A percentile compares a stretch with the other conserved stretches of the same genome.
These are phyloP conservation scores for Oscheius sp. DNA, from an alignment of 2,888 invertebrate genomes.

Conservation along the genomic window DNA sequence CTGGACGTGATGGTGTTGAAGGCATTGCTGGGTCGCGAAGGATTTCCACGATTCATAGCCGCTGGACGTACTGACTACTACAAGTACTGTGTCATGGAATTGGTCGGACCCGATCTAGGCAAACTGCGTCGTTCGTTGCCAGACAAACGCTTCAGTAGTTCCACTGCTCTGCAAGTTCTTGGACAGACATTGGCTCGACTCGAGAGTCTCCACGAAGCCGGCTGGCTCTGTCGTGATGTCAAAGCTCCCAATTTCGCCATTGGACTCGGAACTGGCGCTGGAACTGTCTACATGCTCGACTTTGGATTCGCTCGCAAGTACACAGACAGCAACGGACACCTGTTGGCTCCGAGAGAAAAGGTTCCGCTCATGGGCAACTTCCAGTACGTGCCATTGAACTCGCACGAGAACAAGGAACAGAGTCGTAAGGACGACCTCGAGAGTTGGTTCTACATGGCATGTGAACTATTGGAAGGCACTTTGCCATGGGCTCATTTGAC, in stretches of 20 bases:
- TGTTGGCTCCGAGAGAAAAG: conserved; percentile 60
- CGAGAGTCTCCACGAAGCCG: conserved; percentile 62
- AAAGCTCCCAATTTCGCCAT: conserved; percentile 70
- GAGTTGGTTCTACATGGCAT: conserved; percentile 68
- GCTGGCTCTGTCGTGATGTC: conserved; percentile 65
- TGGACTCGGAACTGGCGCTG: conserved; percentile 52
- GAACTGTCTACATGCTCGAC: conserved; percentile 66
- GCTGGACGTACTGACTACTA: conserved; percentile 58
- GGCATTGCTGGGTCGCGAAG: conserved; percentile 49
- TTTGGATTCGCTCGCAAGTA: conserved; percentile 68
- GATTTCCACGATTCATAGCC: conserved; percentile 63
- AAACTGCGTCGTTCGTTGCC: conserved; percentile 59
- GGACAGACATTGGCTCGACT: conserved; percentile 60
- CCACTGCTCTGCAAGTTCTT: conserved; percentile 61
- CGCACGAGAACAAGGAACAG: conserved; percentile 64
- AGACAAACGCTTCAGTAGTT: conserved; percentile 58
- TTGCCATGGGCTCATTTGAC: conserved; percentile 56
- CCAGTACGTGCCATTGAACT: conserved; percentile 60
- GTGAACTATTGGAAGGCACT: conserved; percentile 59
- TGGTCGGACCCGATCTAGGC: conserved; percentile 65
- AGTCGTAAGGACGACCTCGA: conserved; percentile 66
- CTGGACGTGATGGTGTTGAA: conserved; percentile 64
- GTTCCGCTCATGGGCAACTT: conserved; percentile 67
- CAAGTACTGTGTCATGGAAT: conserved; percentile 66
- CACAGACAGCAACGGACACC: conserved; percentile 47